Base-by-base conservation (phyloP, 1,140 invertebrate genomes). In the Philotrypesis tridentata region DNA sequence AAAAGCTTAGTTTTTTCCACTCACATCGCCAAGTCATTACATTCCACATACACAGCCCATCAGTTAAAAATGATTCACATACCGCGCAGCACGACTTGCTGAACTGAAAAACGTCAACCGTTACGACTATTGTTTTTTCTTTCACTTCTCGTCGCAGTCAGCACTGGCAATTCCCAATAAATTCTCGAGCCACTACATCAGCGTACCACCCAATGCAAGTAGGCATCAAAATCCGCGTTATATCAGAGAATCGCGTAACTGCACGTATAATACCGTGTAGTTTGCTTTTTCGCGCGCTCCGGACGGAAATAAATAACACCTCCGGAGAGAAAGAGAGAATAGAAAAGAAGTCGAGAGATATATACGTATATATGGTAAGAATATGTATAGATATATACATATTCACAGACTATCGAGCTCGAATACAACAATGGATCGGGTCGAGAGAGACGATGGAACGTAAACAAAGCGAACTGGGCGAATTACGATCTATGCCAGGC, bases 391-490 rank as follows among this genome's bases (percentile, higher is more conserved):
- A n/a, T n/a, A n/a, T n/a, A n/a, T n/a, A n/a, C n/a, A 9, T 37
- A 37, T 37, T 3, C 9, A 37, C 9, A 37, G 3, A 37, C 33
- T 55, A 55, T 55, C 48, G 48, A 21, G 48, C 48, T 6, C 48
- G 48, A 63, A 55, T 55, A 63, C 43, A 63, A 63, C 29, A 75
- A 75, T 63, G 73, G 43, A 75, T 75, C 48, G 48, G 9, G 23
- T 23, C 37, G 25, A n/a, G 48, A 40, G 40, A 29, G 37, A 17
- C 71, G 21, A 73, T 73, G 40, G 43, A 48, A 73, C 72, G 72
- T 74, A 74, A 63, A 75, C 55, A 75, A 63, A 75, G 55, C 73
- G 48, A 55, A 21, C 27, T 1, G 23, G 21, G 27, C 60, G 73
- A 75, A 37, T 75, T 63, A 75, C 55, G 31, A 75, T 75, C 31